Base-by-base conservation (phyloP, 1,140 invertebrate species). In the Drosophila neocordata region DNA sequence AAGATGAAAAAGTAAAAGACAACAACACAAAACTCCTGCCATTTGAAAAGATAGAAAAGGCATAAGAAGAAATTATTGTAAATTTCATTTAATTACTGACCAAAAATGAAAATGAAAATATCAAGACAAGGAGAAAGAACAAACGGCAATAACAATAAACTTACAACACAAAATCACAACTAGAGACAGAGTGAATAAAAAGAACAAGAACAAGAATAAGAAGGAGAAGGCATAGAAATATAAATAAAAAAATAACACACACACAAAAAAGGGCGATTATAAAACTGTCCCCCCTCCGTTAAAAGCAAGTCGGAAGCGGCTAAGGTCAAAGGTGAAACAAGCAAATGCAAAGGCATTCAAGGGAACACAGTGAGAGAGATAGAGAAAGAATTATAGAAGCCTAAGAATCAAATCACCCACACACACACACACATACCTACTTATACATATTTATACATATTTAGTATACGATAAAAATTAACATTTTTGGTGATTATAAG, bases 21-120 rank as follows among this genome's bases (percentile, higher is more conserved):
- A 31, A 31, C 6, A 31, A 31, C 27, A 48, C 41, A 44, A 44
- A 44, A 44, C 7, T 18, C 41, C 41, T 20, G 41, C 34, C 2
- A 35, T 7, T 2, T 7, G 44, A 38, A 18, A 13, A 31, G 11
- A 34, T 15, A 57, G 56, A 34, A 27, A 73, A 77, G 41, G 41
- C 41, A 48, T 48, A 20, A 48, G 77, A 85, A 84, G 77, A 85
- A 84, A 80, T 85, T 85, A 85, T 85, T 85, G 79, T 87, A 85
- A 85, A 87, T 85, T 84, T 85, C 87, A 77, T 80, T 85, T 85
- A 87, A 85, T 87, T 85, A 87, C 81, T 83, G 41, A 48, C 41
- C 41, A 48, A 48, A 48, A 48, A 48, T 48, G 37, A 38, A 38
- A 83, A 84, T 85, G 82, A 77, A 85, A 85, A 85, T 85, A 84